phyloP scores from a whole-genome alignment of 1,140 invertebrate genomes.

The Trachelipus rathkii region DNA sequence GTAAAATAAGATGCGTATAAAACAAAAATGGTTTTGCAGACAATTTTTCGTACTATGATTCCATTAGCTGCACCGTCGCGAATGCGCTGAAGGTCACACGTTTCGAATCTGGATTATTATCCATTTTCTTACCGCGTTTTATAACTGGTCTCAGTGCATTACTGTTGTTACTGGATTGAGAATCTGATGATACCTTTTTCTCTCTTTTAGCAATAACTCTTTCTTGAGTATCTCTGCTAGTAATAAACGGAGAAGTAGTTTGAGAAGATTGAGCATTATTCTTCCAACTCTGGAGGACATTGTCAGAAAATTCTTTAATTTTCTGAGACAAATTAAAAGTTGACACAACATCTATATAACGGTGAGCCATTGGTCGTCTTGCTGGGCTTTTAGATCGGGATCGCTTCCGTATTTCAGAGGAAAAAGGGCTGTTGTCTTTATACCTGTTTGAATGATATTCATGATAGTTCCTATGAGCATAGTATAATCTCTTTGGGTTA shows the following conservation, averaged over 20 bases:
- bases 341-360: slow-evolving; percentile 33
- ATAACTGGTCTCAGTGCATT: slow-evolving; percentile 41
- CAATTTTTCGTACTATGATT: slow-evolving; percentile 18
- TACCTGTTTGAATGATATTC: slow-evolving; percentile 32
- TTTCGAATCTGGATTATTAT: slow-evolving; percentile 28
- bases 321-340: slow-evolving; percentile 41
- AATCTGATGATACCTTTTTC: slow-evolving; percentile 25
- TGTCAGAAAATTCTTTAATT: slow-evolving; percentile 37
- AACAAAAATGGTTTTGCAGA: too few relatives aligned
- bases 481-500: slow-evolving; percentile 27
- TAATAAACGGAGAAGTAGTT: slow-evolving; percentile 4
- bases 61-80: slow-evolving; percentile 45
- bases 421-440: slow-evolving; percentile 16
- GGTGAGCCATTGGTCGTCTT: slow-evolving; percentile 30
- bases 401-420: slow-evolving; percentile 31
- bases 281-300: slow-evolving; percentile 27
- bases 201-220: background rate
- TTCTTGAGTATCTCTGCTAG: background rate
- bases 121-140: slow-evolving; percentile 35
- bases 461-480: slow-evolving; percentile 25
- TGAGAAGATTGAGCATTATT: slow-evolving; percentile 16
- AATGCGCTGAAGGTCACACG: slow-evolving; percentile 45
- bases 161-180: background rate
- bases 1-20: too few relatives aligned
- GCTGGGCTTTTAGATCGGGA: slow-evolving; percentile 44